These are phyloP conservation scores for Anoplopoma fimbria DNA, from an alignment of 2,113 vertebrate species.

Conservation along the genomic window DNA sequence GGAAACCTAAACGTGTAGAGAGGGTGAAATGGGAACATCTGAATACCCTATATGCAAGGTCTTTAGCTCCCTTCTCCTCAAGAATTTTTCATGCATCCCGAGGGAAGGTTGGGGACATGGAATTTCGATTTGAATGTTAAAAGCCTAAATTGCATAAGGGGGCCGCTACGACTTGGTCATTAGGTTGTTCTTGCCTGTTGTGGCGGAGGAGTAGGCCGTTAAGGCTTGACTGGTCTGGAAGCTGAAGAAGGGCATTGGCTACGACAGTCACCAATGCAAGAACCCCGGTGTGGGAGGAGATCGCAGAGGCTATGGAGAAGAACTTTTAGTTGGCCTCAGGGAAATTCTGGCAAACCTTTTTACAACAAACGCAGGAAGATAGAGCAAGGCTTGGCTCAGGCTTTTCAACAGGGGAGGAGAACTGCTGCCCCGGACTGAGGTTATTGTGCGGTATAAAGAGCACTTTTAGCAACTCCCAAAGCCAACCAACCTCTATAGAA, in stretches of 20 bases:
- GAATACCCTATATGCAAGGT: not conserved
- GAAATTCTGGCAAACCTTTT: not conserved
- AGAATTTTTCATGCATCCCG: not conserved
- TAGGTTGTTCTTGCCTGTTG: too few species aligned
- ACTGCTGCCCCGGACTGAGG: conserved; percentile 10
- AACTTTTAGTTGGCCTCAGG: not conserved
- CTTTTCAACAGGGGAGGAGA: not conserved
- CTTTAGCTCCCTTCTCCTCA: not conserved
- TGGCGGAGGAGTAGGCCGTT: not conserved
- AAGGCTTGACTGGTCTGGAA: not conserved
- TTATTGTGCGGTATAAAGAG: conserved; percentile 22
- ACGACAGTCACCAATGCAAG: not conserved
- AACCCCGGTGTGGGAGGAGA: not conserved
- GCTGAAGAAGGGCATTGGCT: not conserved
- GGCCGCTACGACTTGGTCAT: not conserved
- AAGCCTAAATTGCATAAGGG: not conserved
- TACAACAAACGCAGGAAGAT: not conserved
- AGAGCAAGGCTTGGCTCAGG: not conserved
- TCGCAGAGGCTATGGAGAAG: not conserved
- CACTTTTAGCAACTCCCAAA: conserved; percentile 26
- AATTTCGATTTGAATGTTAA: not conserved
- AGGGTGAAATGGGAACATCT: not conserved
- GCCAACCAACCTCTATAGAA: not conserved
- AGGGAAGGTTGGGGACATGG: not conserved
- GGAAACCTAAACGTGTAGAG: not conserved